phyloP scores from a whole-genome alignment of 1,140 invertebrate species.

The Drosophila jambulina region DNA sequence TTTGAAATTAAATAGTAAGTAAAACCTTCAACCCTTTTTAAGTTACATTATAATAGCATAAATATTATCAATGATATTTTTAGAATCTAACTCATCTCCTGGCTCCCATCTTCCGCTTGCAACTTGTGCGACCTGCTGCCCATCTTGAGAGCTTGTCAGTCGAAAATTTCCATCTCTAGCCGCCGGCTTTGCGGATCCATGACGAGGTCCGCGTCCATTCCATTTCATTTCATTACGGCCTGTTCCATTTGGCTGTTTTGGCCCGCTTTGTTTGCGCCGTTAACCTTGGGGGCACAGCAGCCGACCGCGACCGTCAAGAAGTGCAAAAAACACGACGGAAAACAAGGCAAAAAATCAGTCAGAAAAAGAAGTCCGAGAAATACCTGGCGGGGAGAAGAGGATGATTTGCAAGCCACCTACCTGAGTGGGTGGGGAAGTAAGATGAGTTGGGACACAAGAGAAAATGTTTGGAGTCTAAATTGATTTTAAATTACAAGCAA shows the following conservation, averaged over 20 bases:
- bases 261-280: slow-evolving; percentile 73
- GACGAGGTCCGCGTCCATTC: slow-evolving; percentile 34
- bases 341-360: slow-evolving; percentile 20
- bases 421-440: slow-evolving; percentile 11
- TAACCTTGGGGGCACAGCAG: slow-evolving; percentile 79
- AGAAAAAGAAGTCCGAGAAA: slow-evolving; percentile 29
- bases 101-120: slow-evolving; percentile 12
- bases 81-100: neutral
- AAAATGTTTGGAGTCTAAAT: neutral
- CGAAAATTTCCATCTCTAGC: slow-evolving; percentile 55
- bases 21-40: too few relatives aligned
- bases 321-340: slow-evolving; percentile 22
- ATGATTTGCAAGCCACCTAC: slow-evolving; percentile 63
- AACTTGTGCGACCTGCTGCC: slow-evolving; percentile 13
- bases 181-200: slow-evolving; percentile 27
- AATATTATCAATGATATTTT: neutral
- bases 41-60: too few relatives aligned
- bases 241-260: slow-evolving; percentile 61
- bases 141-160: slow-evolving; percentile 39
- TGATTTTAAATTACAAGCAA: too few relatives aligned
- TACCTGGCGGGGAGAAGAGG: slow-evolving; percentile 26
- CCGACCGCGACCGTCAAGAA: slow-evolving; percentile 60
- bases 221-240: slow-evolving; percentile 70
- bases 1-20: neutral
- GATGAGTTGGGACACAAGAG: neutral